These are phyloP conservation scores for Caenorhabditis parvicauda DNA, from an alignment of 2,888 invertebrate species.

Conservation along the genomic window DNA sequence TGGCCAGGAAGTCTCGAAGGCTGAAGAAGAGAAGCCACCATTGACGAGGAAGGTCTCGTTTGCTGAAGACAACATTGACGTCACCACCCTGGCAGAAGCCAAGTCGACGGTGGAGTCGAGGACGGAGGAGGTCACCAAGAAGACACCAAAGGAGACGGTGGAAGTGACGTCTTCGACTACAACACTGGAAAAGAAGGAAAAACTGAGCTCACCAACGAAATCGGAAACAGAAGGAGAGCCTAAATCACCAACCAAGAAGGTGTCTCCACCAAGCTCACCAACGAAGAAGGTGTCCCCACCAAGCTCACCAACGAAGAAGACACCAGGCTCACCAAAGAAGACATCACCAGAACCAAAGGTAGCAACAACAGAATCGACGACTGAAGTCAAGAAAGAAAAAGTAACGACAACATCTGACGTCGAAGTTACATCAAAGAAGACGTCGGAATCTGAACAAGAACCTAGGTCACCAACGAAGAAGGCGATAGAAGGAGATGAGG, in stretches of 20 bases:
- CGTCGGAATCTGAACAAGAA: not conserved
- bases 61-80: constrained; percentile 21
- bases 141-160: not conserved
- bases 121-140: constrained; percentile 11
- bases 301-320: constrained; percentile 4
- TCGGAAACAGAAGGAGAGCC: not conserved
- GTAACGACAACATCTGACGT: not conserved
- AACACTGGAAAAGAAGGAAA: not conserved
- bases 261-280: constrained; percentile 2
- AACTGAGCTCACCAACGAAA: not conserved
- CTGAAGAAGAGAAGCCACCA: constrained; percentile 7
- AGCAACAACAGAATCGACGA: not conserved
- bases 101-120: constrained; percentile 13
- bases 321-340: constrained; percentile 2
- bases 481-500: constrained; percentile 1
- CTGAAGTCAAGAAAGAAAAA: not conserved
- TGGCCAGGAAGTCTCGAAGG: constrained; percentile 25
- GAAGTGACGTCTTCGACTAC: constrained; percentile 1
- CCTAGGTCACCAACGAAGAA: constrained; percentile 2
- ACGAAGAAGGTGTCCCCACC: constrained; percentile 9
- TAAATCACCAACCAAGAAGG: not conserved
- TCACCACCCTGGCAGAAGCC: constrained; percentile 2
- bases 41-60: constrained; percentile 24
- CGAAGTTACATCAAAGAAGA: constrained; percentile 3
- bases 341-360: constrained; percentile 2